Evolutionary conservation across 1,140 invertebrate species (phyloP), one percentile per base, ranked within the genome.

Genomic region (Nomia melanderi): DNA sequence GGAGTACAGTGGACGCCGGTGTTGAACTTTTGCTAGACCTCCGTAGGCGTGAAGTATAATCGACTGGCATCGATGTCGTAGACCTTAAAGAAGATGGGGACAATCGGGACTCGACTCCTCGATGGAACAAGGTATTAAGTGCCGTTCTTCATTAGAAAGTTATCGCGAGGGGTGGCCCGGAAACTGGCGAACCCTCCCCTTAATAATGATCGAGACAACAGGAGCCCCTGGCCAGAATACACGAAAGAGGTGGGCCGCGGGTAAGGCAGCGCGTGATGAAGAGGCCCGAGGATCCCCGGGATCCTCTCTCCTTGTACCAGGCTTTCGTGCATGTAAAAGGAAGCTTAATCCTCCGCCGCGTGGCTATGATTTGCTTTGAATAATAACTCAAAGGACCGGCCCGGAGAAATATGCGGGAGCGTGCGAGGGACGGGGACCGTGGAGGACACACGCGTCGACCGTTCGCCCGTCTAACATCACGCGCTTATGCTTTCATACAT

Each of bases 321-420:
- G 73, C 81, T 87, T 79, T 82, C 80, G 81, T 82, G 86, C 86
- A 86, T 88, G 86, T 89, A 88, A 83, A 87, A 86, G 85, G 86
- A 85, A 88, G 86, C 86, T 89, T 89, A 88, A 89, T 88, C 79
- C 83, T 66, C 44, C 77, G 73, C 82, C 80, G 66, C 77, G 79
- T 82, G 76, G 75, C 84, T 88, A 82, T 90, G 89, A 91, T 91
- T 91, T 87, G 88, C 89, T 89, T 90, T 90, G 89, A 91, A 91
- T 90, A 90, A 90, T 90, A 91, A 89, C 90, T 90, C 90, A 90
- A 90, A 90, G 89, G 89, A 78, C 47, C 50, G 53, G 6, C 20
- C 66, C n/a, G n/a, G 73, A 80, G 84, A 79, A 79, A 59, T 80
- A 77, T 33, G 36, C 63, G 39, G 20, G 36, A 39, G 36, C 8